Evolutionary conservation across 2,888 invertebrate species (phyloP), one percentile per base, ranked within the genome.

Genomic region (Hypomecis punctinalis): DNA sequence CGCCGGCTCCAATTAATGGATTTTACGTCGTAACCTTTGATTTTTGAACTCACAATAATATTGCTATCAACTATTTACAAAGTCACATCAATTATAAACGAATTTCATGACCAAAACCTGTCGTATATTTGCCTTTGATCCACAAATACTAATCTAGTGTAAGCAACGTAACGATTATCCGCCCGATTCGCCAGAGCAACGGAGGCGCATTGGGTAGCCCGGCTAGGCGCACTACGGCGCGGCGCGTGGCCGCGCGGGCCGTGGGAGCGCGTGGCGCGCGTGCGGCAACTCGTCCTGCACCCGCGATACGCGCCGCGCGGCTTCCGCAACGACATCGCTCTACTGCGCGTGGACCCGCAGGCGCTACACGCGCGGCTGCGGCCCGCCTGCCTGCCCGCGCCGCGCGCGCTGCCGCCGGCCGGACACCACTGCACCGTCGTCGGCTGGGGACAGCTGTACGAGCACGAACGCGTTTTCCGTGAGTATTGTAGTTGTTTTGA

Each of bases 391-490:
- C 78, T 93, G 60, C 97, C 97, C 7, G 91, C 93, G n/a, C 81
- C 93, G 5, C 89, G 93, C n/a, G 85, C 92, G 10, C 91, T 92
- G 49, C 94, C 95, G 0, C 93, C 93, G 36, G 95, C 96, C 69
- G 96, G 96, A 0, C 93, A 94, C 0, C 93, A 95, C 71, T 97
- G 97, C 83, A 96, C 96, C 0, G 96, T 97, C 13, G 94, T 97
- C 10, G 97, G 97, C 5, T 97, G 97, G 97, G 97, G 97, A 37
- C 96, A 97, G 80, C 92, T 96, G 0, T 96, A 95, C 76, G 97
- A 97, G 88, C 95, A 96, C 66, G 96, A 96, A 59, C 91, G 96
- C 66, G 95, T 96, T 62, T 97, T 97, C 83, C 97, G 97, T 97
- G 90, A 96, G 96, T 86, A 47, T 1, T 33, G 23, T 3, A 23